A percentile compares a stretch with the other conserved stretches of the same genome.
Evolutionary conservation across 1,140 invertebrate genomes (phyloP).

Genomic region (Phortica variegata): DNA sequence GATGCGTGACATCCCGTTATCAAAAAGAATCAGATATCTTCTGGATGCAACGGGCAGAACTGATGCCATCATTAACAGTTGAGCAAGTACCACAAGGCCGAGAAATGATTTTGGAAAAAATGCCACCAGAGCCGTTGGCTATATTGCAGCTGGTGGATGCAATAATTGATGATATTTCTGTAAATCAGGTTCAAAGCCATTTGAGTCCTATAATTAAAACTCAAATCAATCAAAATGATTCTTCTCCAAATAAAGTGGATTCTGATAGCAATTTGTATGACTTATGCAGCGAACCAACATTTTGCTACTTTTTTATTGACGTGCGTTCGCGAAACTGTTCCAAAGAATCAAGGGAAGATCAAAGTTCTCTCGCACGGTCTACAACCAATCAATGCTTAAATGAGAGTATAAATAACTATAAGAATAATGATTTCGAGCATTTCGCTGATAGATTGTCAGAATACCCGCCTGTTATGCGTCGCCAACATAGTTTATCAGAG

Average conservation of each 20-base stretch:
- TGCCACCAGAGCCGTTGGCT: constrained; percentile 31
- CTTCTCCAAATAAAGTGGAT: constrained; percentile 26
- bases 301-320: constrained; percentile 40
- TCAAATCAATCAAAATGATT: constrained; percentile 12
- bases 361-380: not conserved
- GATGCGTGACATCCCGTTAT: constrained; percentile 20
- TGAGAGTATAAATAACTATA: constrained; percentile 21
- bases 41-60: constrained; percentile 22
- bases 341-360: constrained; percentile 20
- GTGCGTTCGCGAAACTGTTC: constrained; percentile 19
- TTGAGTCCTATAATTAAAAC: constrained; percentile 28
- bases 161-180: constrained; percentile 29
- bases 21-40: constrained; percentile 7
- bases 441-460: not conserved
- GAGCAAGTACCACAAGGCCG: constrained; percentile 10
- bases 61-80: constrained; percentile 16
- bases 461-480: constrained; percentile 5
- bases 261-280: constrained; percentile 19
- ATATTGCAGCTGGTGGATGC: constrained; percentile 23
- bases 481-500: constrained; percentile 40
- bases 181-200: constrained; percentile 28
- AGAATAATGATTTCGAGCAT: constrained; percentile 17
- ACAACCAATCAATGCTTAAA: constrained; percentile 7
- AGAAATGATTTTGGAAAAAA: constrained; percentile 17
- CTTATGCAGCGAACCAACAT: constrained; percentile 19